phyloP scores from a whole-genome alignment of 2,113 vertebrate species.

The Phoxinus phoxinus region DNA sequence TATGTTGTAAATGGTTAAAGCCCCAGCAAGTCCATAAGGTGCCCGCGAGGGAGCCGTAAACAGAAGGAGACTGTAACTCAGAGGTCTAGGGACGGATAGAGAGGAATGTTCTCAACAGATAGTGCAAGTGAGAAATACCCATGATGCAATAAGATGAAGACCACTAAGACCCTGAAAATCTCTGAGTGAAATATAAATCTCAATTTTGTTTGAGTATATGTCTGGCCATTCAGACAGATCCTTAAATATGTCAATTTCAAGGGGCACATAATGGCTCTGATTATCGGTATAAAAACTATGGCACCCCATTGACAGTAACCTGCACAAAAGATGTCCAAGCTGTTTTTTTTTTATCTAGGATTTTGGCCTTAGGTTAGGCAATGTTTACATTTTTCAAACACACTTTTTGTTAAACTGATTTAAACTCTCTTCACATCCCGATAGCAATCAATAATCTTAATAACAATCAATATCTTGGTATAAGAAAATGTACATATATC shows the following conservation, averaged over 20 bases:
- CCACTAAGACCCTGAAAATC: neutral
- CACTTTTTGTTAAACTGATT: too few relatives aligned
- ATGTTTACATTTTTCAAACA: too few relatives aligned
- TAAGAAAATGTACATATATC: too few relatives aligned
- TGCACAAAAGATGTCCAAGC: too few relatives aligned
- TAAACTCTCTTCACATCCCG: too few relatives aligned
- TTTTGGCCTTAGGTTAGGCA: too few relatives aligned
- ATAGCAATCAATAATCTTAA: too few relatives aligned
- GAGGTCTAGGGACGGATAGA: neutral
- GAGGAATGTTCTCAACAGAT: conserved; percentile 6
- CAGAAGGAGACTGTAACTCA: conserved; percentile 15
- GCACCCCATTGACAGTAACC: neutral
- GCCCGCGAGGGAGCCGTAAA: conserved; percentile 36
- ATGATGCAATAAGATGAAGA: conserved; percentile 18
- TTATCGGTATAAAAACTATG: neutral
- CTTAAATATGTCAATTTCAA: neutral
- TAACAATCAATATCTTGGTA: too few relatives aligned
- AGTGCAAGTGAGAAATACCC: neutral
- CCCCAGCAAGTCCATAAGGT: conserved; percentile 5
- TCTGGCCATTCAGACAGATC: neutral
- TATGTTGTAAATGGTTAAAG: conserved; percentile 12
- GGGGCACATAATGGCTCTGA: neutral
- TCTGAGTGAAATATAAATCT: conserved; percentile 7
- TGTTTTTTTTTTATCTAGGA: too few relatives aligned
- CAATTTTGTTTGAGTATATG: neutral